A percentile compares a stretch with the other conserved stretches of the same genome.
Conservation (phyloP, 2,797 vertebrate genomes). For the Bothrops alternatus region DNA sequence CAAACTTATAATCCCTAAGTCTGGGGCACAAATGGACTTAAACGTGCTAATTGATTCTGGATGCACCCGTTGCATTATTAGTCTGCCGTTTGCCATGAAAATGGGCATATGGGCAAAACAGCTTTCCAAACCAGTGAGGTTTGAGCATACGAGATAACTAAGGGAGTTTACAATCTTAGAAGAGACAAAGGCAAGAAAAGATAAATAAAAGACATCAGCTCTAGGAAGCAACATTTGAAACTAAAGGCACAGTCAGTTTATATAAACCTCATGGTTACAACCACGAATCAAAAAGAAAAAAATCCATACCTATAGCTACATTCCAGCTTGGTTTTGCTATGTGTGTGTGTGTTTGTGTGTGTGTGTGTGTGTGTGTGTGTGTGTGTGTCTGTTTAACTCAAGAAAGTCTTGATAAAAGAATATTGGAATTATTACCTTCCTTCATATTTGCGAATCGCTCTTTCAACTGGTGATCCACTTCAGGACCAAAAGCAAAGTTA, state of each 20-base stretch:
- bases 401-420: not conserved
- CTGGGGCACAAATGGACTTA: too few relatives aligned
- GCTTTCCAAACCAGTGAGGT: too few relatives aligned
- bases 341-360: too few relatives aligned
- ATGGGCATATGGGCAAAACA: too few relatives aligned
- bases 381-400: not conserved
- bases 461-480: constrained; percentile 99
- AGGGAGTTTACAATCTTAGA: not conserved
- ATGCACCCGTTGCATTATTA: too few relatives aligned
- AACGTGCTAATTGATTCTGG: too few relatives aligned
- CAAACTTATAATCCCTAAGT: too few relatives aligned
- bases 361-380: not conserved
- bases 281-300: not conserved
- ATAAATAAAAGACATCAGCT: not conserved
- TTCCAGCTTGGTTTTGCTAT: not conserved
- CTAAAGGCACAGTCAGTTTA: not conserved
- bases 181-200: not conserved
- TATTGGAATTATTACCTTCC: constrained; percentile 80
- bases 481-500: constrained; percentile 99
- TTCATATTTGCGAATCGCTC: constrained; percentile 99
- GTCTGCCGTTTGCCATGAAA: too few relatives aligned
- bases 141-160: not conserved
- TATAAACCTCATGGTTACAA: not conserved
- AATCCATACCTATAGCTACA: not conserved
- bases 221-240: too few relatives aligned